Conservation (phyloP, 2,113 vertebrate species). For the Platichthys stellatus region DNA sequence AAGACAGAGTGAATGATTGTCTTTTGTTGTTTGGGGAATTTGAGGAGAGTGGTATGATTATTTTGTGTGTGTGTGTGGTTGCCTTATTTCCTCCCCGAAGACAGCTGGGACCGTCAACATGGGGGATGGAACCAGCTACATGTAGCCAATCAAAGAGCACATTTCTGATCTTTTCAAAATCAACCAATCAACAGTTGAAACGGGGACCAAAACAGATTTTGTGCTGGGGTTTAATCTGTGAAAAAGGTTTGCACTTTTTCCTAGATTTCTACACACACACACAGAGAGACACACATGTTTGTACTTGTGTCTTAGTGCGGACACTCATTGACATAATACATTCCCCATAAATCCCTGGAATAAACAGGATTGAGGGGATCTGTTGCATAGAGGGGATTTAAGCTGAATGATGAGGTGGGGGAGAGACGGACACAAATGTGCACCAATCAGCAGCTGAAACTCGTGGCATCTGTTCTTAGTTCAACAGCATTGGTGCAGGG, state of each 20-base stretch:
- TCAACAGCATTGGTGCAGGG: slow-evolving; percentile 28
- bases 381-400: slow-evolving; percentile 72
- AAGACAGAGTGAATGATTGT: slow-evolving; percentile 42
- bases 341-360: slow-evolving; percentile 27
- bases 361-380: slow-evolving; percentile 72
- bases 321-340: background rate
- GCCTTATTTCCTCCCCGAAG: slow-evolving; percentile 60
- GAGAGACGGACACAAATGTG: slow-evolving; percentile 49
- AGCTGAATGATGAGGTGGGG: slow-evolving; percentile 43
- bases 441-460: slow-evolving; percentile 72
- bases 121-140: slow-evolving; percentile 19
- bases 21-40: slow-evolving; percentile 60
- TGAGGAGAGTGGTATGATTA: slow-evolving; percentile 47
- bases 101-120: slow-evolving; percentile 78
- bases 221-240: slow-evolving; percentile 21
- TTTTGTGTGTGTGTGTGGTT: slow-evolving; percentile 11
- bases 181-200: slow-evolving; percentile 38
- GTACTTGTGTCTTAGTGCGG: too few relatives aligned
- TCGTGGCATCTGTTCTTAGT: slow-evolving; percentile 66
- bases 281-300: slow-evolving; percentile 3
- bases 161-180: slow-evolving; percentile 43
- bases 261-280: slow-evolving; percentile 34
- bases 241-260: slow-evolving; percentile 37
- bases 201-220: background rate
- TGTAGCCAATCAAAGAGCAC: slow-evolving; percentile 57